A percentile compares a stretch with the other conserved stretches of the same genome.
Evolutionary conservation across 2,113 vertebrate species (phyloP).

Genomic region (Cnemophilus loriae): DNA sequence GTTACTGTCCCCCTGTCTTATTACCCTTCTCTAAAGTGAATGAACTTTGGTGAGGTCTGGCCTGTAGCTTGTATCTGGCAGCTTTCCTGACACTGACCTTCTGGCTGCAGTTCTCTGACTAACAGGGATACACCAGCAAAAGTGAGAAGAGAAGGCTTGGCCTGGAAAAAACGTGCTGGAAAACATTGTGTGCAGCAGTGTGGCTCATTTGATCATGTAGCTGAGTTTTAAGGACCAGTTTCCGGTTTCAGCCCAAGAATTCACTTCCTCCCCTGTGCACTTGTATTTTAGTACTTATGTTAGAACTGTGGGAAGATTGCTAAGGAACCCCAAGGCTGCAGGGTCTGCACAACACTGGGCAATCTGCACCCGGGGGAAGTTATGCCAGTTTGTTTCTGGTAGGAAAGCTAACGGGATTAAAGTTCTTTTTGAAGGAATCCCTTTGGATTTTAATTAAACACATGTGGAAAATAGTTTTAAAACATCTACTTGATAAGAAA

Average conservation of each 20-base stretch:
- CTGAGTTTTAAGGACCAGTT: neutral
- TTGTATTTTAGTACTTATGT: rapidly evolving
- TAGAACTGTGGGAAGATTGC: neutral
- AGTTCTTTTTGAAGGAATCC: neutral
- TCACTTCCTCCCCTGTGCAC: neutral
- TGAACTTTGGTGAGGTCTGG: neutral
- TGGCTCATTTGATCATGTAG: rapidly evolving
- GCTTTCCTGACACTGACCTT: neutral
- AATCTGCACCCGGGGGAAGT: neutral
- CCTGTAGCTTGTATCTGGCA: neutral
- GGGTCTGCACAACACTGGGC: neutral
- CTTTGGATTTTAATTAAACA: neutral
- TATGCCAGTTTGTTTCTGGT: neutral
- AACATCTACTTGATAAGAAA: neutral
- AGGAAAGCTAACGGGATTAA: neutral
- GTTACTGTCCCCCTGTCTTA: neutral
- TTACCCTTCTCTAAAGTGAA: neutral
- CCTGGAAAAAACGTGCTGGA: neutral
- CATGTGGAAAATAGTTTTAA: neutral
- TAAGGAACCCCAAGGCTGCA: neutral
- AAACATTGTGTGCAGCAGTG: neutral
- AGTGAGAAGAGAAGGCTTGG: neutral
- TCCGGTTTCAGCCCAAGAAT: neutral
- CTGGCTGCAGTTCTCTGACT: neutral
- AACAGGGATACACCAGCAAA: neutral